Base-by-base conservation (phyloP, 1,140 invertebrate genomes). In the Pentalonia nigronervosa region DNA sequence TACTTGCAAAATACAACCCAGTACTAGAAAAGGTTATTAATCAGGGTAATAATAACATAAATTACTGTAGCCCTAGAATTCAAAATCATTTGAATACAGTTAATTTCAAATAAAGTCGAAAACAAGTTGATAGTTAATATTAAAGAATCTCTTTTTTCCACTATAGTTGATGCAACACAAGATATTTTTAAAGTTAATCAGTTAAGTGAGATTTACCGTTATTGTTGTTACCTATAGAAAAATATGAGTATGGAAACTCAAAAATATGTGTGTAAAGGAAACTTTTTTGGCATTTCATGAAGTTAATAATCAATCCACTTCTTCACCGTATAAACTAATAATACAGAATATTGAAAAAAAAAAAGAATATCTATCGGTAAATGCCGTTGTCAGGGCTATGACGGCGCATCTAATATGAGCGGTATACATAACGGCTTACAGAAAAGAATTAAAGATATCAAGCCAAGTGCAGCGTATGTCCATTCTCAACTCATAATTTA, bases 261-360 rank as follows among this genome's bases (percentile, higher is more conserved):
- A 67, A 67, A 67, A 67, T 67, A 2, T 67, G 2, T 67, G 60
- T 67, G 60, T 67, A 2, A 67, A 67, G 60, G 60, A 67, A 67
- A n/a, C 60, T 67, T n/a, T 67, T n/a, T 67, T n/a, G 11, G 60
- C 30, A 67, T 67, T 67, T 67, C 60, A 67, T 67, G 60, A 67
- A 67, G 60, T 67, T 67, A 30, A 3, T 81, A 4, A 34, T 34
- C n/a, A 81, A 81, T 81, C 34, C 20, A 17, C 17, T 34, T 34
- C 60, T 81, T 81, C 76, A 3, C 76, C 36, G 2, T 34, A 30
- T 67, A 30, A 67, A 67, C 30, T 67, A 67, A 67, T 67, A 67
- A 11, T 67, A 67, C 60, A 76, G 67, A 76, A 76, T 76, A 76
- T 76, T 76, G 67, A n/a, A n/a, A 76, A 76, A 34, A 76, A 76